phyloP scores from a whole-genome alignment of 2,888 invertebrate species.

The Norana najaformis region DNA sequence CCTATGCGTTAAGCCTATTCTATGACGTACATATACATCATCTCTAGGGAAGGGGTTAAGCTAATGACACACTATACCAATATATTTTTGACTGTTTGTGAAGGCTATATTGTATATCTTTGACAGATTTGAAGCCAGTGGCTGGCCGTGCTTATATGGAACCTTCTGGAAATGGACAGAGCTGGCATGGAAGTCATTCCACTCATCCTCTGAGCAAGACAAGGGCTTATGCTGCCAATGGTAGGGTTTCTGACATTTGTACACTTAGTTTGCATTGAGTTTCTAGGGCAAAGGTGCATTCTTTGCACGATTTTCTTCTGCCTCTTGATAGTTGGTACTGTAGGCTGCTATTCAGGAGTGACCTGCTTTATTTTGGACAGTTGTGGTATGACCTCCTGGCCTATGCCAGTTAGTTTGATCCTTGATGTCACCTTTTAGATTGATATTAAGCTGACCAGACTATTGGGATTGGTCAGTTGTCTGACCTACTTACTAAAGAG shows the following conservation, averaged over 20 bases:
- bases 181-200: background rate
- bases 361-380: background rate
- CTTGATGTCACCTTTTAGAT: background rate
- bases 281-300: background rate
- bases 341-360: background rate
- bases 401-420: background rate
- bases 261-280: too few species aligned
- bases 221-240: background rate
- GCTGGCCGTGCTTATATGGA: slow-evolving; percentile 15
- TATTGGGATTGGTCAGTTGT: background rate
- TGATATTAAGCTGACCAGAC: too few species aligned
- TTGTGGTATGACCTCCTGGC: background rate
- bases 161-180: slow-evolving; percentile 14
- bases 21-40: too few species aligned
- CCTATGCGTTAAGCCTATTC: too few species aligned
- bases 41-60: too few species aligned
- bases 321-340: background rate
- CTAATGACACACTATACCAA: too few species aligned
- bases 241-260: background rate
- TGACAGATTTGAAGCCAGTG: slow-evolving; percentile 8
- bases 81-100: background rate
- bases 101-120: too few species aligned
- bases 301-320: background rate
- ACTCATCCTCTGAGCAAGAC: slow-evolving; percentile 17
- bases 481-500: background rate